Evolutionary conservation across 2,888 invertebrate genomes (phyloP).

Genomic region (Ditylenchus weischeri): DNA sequence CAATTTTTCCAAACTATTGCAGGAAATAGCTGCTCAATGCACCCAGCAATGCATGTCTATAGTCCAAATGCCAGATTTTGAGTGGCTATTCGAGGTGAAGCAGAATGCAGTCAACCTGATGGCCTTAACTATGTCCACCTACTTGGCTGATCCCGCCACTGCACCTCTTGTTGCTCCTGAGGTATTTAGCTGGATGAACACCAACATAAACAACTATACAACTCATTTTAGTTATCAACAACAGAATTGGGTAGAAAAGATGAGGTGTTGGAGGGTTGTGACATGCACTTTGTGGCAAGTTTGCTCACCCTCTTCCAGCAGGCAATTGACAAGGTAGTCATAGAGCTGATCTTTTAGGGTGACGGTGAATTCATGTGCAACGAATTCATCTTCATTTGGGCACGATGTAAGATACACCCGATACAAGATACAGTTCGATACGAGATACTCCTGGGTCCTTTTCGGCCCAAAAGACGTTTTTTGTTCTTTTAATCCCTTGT

Average conservation of each 20-base stretch:
- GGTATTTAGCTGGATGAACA: not conserved
- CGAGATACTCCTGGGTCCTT: no score
- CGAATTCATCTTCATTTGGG: no score
- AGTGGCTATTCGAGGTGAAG: conserved; percentile 22
- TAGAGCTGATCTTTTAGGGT: no score
- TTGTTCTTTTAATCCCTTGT: no score
- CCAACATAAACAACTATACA: conserved; percentile 1
- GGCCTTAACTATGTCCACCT: conserved; percentile 19
- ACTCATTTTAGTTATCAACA: not conserved
- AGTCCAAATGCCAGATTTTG: conserved; percentile 15
- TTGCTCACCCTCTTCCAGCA: conserved; percentile 38
- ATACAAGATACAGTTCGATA: no score
- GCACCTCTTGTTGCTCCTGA: not conserved
- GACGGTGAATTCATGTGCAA: no score
- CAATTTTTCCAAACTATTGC: not conserved
- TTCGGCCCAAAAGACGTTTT: no score
- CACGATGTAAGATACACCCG: no score
- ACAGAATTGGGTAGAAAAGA: not conserved
- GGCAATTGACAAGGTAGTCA: conserved; percentile 30
- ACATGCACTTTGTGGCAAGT: conserved; percentile 40
- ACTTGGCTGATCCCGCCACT: conserved; percentile 3
- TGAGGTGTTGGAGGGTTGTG: conserved; percentile 32
- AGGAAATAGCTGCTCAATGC: conserved; percentile 26
- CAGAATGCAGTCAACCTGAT: conserved; percentile 44
- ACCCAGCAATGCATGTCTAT: conserved; percentile 28